phyloP scores from a whole-genome alignment of 1,140 invertebrate genomes.

The Drosophila ironensis region DNA sequence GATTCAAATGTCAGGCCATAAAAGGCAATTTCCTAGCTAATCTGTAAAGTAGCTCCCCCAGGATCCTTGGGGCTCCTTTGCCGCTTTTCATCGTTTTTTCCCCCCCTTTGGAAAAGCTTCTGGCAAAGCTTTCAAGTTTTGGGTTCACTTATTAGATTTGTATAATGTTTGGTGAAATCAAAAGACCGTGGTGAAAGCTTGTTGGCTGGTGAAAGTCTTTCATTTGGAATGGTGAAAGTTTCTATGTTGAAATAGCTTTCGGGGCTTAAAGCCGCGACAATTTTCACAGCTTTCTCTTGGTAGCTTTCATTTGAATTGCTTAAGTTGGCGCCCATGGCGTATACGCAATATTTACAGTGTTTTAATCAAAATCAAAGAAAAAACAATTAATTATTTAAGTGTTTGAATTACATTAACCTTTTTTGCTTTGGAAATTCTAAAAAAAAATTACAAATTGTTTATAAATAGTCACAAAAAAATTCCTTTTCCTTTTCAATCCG shows the following conservation, averaged over 20 bases:
- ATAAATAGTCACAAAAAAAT: no score
- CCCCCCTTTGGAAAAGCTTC: no score
- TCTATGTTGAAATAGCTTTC: neutral
- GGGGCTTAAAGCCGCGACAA: neutral
- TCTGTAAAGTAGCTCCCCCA: neutral
- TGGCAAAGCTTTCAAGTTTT: neutral
- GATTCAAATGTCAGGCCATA: neutral
- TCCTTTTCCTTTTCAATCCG: no score
- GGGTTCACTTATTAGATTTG: neutral
- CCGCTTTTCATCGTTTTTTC: no score
- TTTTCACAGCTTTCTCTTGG: neutral
- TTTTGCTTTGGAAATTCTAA: no score
- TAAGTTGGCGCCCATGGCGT: neutral
- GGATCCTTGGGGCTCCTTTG: no score
- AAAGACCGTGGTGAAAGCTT: neutral
- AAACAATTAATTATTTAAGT: neutral
- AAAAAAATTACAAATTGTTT: no score
- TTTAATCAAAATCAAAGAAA: neutral
- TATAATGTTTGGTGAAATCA: neutral
- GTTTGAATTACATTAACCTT: no score
- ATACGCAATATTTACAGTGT: neutral
- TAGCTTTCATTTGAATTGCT: neutral
- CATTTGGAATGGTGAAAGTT: neutral
- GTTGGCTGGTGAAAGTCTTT: neutral
- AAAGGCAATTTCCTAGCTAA: slow-evolving; percentile 3